phyloP scores from a whole-genome alignment of 2,113 vertebrate genomes.

The Cyprinodon brontotheroides region DNA sequence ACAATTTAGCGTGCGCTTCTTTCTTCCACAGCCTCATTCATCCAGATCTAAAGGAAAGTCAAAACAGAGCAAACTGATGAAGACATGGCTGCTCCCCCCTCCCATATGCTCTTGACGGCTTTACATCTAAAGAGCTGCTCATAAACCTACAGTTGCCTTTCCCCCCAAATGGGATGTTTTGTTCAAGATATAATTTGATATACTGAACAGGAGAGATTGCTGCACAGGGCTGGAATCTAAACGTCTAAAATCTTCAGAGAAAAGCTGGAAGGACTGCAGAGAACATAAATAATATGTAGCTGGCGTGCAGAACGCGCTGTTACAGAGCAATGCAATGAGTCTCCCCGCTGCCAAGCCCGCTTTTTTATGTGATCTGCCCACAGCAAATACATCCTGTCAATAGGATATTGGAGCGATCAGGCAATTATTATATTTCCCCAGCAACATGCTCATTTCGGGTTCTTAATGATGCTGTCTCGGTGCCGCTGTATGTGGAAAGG shows the following conservation, averaged over 20 bases:
- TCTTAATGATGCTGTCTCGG: slow-evolving; percentile 69
- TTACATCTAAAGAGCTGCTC: slow-evolving; percentile 36
- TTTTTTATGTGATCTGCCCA: slow-evolving; percentile 16
- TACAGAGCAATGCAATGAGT: slow-evolving; percentile 36
- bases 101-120: slow-evolving; percentile 32
- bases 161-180: slow-evolving; percentile 32
- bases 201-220: slow-evolving; percentile 17
- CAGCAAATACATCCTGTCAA: neutral
- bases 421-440: slow-evolving; percentile 32
- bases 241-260: slow-evolving; percentile 33
- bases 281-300: slow-evolving; percentile 75
- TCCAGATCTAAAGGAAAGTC: slow-evolving; percentile 24
- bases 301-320: slow-evolving; percentile 40
- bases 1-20: slow-evolving; percentile 1
- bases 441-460: slow-evolving; percentile 61
- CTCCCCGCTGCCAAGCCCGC: slow-evolving; percentile 32
- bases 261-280: slow-evolving; percentile 61
- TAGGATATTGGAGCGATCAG: neutral
- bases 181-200: slow-evolving; percentile 34
- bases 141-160: slow-evolving; percentile 30
- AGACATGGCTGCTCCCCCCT: slow-evolving; percentile 32
- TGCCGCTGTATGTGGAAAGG: slow-evolving; percentile 66
- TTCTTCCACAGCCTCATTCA: slow-evolving; percentile 27
- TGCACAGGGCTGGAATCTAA: slow-evolving; percentile 1
- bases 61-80: slow-evolving; percentile 37